Percentiles rank a stretch among this genome's conserved stretches.
These are phyloP conservation scores for Probosciger aterrimus DNA, from an alignment of 2,113 vertebrate genomes.

Conservation along the genomic window DNA sequence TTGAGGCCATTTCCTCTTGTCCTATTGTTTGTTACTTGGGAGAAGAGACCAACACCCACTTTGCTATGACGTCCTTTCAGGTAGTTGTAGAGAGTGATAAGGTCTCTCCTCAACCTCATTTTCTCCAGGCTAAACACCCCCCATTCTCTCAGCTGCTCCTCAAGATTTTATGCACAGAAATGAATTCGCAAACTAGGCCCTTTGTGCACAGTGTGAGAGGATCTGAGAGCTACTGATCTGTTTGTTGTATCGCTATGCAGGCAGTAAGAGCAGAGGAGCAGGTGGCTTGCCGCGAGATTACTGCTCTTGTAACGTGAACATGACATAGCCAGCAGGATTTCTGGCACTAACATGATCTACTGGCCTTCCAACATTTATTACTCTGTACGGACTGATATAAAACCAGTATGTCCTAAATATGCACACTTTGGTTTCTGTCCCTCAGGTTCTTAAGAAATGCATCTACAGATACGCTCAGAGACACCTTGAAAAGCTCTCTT, in stretches of 20 bases:
- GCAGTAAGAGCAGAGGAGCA: neutral
- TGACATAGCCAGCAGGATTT: neutral
- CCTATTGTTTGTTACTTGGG: neutral
- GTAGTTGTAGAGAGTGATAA: accelerated
- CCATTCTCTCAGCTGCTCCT: neutral
- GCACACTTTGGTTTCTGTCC: neutral
- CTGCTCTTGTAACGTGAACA: neutral
- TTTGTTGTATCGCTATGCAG: accelerated
- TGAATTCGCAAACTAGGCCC: neutral
- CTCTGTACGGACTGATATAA: neutral
- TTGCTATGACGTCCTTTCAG: neutral
- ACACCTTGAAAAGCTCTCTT: neutral
- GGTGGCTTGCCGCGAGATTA: neutral
- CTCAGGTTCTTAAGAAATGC: neutral
- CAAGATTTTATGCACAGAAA: neutral
- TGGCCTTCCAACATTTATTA: neutral
- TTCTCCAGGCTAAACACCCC: neutral
- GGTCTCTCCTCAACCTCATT: neutral
- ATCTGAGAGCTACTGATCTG: neutral
- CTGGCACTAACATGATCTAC: neutral
- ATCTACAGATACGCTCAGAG: neutral
- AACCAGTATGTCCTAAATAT: neutral
- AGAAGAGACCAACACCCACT: neutral
- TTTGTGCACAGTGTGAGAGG: neutral
- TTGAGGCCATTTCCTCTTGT: neutral